Conservation (phyloP, 1,140 invertebrate genomes). For the Tribolium madens region DNA sequence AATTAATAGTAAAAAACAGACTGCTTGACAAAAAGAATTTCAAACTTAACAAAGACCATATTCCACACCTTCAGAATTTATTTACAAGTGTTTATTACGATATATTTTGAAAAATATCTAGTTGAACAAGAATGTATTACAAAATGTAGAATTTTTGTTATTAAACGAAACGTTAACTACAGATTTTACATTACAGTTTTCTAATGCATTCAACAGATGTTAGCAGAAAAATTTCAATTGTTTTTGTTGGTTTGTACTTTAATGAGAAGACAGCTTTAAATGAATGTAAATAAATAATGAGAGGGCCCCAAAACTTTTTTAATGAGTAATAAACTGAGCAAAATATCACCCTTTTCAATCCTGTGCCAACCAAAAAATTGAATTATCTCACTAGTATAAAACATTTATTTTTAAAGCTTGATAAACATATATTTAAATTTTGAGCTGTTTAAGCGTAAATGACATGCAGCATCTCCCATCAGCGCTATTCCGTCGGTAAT, state of each 20-base stretch:
- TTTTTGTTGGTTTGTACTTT: not conserved
- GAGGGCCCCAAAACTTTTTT: not conserved
- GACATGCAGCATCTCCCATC: constrained; percentile 25
- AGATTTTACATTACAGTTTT: not conserved
- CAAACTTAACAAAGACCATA: too few relatives aligned
- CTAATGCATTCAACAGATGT: not conserved
- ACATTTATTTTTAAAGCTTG: constrained; percentile 1
- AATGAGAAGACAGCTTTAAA: not conserved
- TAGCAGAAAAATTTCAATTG: not conserved
- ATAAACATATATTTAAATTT: constrained; percentile 26
- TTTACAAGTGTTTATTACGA: not conserved
- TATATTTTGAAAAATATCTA: not conserved
- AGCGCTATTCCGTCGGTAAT: constrained; percentile 14
- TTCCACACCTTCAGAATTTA: too few relatives aligned
- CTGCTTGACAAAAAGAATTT: too few relatives aligned
- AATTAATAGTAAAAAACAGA: not conserved
- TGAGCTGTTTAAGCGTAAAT: constrained; percentile 3
- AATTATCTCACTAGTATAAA: not conserved
- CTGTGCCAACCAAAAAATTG: not conserved
- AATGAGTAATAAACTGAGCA: not conserved
- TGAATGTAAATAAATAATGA: not conserved
- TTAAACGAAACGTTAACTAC: not conserved
- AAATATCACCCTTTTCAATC: not conserved
- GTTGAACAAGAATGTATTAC: not conserved
- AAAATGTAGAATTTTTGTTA: not conserved